phyloP scores from a whole-genome alignment of 2,888 invertebrate genomes.

The Melanostoma mellinum region DNA sequence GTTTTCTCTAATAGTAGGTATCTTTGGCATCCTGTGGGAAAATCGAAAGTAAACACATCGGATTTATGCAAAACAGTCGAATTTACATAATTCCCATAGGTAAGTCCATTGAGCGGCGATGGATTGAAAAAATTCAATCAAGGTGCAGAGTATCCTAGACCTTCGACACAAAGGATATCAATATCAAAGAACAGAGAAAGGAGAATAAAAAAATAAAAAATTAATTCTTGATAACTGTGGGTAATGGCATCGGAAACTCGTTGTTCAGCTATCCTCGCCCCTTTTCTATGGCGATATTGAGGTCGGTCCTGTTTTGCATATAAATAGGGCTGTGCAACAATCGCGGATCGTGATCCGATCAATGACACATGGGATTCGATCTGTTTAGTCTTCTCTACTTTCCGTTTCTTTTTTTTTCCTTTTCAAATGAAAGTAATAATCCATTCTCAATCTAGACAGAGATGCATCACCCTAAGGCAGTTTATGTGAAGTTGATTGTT shows the following conservation, averaged over 20 bases:
- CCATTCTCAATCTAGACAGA: too few relatives aligned
- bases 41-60: constrained; percentile 49
- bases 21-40: constrained; percentile 60
- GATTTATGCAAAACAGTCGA: constrained; percentile 58
- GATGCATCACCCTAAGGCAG: too few relatives aligned
- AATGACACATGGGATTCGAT: constrained; percentile 66
- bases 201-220: constrained; percentile 20
- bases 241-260: constrained; percentile 67
- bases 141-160: constrained; percentile 61
- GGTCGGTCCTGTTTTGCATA: constrained; percentile 53
- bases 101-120: constrained; percentile 44
- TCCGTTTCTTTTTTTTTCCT: neutral
- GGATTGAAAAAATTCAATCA: constrained; percentile 65
- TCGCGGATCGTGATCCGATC: constrained; percentile 71
- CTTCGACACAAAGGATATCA: constrained; percentile 61
- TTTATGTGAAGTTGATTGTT: too few relatives aligned
- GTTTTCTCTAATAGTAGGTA: neutral
- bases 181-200: constrained; percentile 52
- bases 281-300: constrained; percentile 25
- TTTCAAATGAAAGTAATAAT: constrained; percentile 5
- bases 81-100: constrained; percentile 70
- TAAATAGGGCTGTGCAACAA: constrained; percentile 52
- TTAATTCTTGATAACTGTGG: constrained; percentile 64
- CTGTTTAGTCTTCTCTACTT: neutral
- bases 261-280: constrained; percentile 70